Percentiles rank a stretch among this genome's conserved stretches.
Evolutionary conservation across 2,113 vertebrate species (phyloP).

Genomic region (Hydrolagus affinis): DNA sequence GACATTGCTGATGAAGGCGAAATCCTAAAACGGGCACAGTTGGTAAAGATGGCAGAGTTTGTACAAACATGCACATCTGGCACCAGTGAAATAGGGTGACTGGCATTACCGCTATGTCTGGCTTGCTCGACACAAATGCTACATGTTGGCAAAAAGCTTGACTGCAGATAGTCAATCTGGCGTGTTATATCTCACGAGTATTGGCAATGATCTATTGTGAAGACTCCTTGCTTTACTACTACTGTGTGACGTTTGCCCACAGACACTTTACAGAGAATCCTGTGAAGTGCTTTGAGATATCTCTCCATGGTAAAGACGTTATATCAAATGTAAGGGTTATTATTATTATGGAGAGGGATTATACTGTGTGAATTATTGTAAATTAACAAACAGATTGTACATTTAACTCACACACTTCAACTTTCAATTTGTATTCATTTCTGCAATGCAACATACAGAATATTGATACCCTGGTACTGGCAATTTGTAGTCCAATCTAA

Average conservation of each 20-base stretch:
- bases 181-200: background rate
- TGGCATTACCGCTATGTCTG: slow-evolving; percentile 8
- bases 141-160: slow-evolving; percentile 20
- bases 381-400: slow-evolving; percentile 12
- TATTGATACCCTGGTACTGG: background rate
- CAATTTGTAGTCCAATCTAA: background rate
- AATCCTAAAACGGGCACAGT: slow-evolving; percentile 25
- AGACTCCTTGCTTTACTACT: background rate
- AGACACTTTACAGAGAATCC: too few relatives aligned
- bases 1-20: slow-evolving; percentile 6
- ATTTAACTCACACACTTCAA: slow-evolving; percentile 9
- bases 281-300: too few relatives aligned
- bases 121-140: slow-evolving; percentile 24
- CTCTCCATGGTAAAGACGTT: too few relatives aligned
- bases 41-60: slow-evolving; percentile 12
- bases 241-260: slow-evolving; percentile 8
- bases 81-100: slow-evolving; percentile 6
- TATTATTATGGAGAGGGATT: background rate
- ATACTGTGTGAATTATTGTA: background rate
- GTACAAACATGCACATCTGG: slow-evolving; percentile 26
- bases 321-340: too few relatives aligned
- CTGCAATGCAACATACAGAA: background rate
- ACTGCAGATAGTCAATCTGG: slow-evolving; percentile 29
- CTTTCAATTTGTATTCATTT: slow-evolving; percentile 13
- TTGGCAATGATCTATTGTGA: background rate